Percentiles rank a stretch among this genome's conserved stretches.
Conservation (phyloP, 2,888 invertebrate species). For the Agonopterix alstromeriana region DNA sequence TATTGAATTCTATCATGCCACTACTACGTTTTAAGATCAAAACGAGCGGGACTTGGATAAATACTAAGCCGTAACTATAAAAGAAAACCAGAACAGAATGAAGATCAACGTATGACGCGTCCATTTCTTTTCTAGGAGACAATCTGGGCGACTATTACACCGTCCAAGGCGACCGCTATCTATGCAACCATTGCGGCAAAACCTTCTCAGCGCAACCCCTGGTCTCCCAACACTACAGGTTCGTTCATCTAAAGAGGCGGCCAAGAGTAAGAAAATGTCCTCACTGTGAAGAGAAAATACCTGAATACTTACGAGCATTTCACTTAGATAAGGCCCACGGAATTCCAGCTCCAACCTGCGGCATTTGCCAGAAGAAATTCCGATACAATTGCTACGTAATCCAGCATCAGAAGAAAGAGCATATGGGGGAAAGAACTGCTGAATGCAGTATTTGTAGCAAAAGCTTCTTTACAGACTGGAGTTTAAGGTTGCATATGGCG, state of each 20-base stretch:
- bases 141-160: constrained; percentile 24
- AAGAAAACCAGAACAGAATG: not conserved
- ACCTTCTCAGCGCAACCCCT: constrained; percentile 33
- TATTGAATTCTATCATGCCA: too few relatives aligned
- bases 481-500: constrained; percentile 27
- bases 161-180: constrained; percentile 20
- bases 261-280: constrained; percentile 36
- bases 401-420: constrained; percentile 34
- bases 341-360: constrained; percentile 41
- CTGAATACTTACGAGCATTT: constrained; percentile 29
- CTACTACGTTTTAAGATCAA: too few relatives aligned
- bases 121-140: constrained; percentile 41
- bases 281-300: constrained; percentile 33
- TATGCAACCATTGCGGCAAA: constrained; percentile 34
- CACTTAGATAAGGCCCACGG: constrained; percentile 46
- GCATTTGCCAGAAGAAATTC: constrained; percentile 45
- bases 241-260: constrained; percentile 39
- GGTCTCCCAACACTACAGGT: constrained; percentile 44
- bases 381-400: constrained; percentile 34
- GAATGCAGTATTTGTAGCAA: constrained; percentile 25
- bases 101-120: constrained; percentile 15
- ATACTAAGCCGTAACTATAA: not conserved
- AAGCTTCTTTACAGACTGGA: constrained; percentile 27
- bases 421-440: constrained; percentile 28
- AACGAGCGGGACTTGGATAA: too few relatives aligned